Evolutionary conservation across 2,797 vertebrate species (phyloP).

Genomic region (Echeneis naucrates): DNA sequence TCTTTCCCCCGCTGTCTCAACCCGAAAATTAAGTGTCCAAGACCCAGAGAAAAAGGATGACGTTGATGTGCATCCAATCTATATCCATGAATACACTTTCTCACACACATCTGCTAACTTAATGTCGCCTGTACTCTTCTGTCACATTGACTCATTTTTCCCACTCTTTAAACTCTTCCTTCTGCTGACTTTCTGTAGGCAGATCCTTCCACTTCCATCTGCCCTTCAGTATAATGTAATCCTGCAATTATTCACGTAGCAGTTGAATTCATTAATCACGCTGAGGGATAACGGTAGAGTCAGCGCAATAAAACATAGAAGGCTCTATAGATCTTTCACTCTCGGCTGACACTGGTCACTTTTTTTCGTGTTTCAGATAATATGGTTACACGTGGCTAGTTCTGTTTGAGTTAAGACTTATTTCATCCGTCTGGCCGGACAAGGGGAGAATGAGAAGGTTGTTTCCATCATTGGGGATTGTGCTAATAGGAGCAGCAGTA

Average conservation of each 20-base stretch:
- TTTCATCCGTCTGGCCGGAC: too few relatives aligned
- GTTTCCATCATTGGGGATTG: too few relatives aligned
- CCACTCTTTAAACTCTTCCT: not conserved
- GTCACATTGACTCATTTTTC: slow-evolving; percentile 7
- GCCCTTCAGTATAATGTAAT: slow-evolving; percentile 24
- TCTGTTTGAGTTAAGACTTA: too few relatives aligned
- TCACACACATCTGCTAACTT: not conserved
- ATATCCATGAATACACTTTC: slow-evolving; percentile 5
- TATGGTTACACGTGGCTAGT: too few relatives aligned
- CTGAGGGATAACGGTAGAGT: slow-evolving; percentile 11
- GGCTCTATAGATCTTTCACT: not conserved
- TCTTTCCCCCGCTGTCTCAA: slow-evolving; percentile 10
- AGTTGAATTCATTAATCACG: slow-evolving; percentile 21
- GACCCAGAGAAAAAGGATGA: slow-evolving; percentile 29
- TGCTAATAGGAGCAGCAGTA: too few relatives aligned
- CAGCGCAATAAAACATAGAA: slow-evolving; percentile 14
- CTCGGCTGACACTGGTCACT: not conserved
- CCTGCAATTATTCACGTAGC: slow-evolving; percentile 34
- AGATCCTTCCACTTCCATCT: slow-evolving; percentile 17
- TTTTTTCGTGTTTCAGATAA: not conserved
- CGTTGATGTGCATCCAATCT: slow-evolving; percentile 1
- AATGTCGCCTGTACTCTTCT: slow-evolving; percentile 16
- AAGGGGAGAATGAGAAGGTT: too few relatives aligned
- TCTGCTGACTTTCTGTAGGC: slow-evolving; percentile 9
- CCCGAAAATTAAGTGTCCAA: slow-evolving; percentile 47